These are phyloP conservation scores for Chaetodon trifasciatus DNA, from an alignment of 2,797 vertebrate genomes.

Conservation along the genomic window DNA sequence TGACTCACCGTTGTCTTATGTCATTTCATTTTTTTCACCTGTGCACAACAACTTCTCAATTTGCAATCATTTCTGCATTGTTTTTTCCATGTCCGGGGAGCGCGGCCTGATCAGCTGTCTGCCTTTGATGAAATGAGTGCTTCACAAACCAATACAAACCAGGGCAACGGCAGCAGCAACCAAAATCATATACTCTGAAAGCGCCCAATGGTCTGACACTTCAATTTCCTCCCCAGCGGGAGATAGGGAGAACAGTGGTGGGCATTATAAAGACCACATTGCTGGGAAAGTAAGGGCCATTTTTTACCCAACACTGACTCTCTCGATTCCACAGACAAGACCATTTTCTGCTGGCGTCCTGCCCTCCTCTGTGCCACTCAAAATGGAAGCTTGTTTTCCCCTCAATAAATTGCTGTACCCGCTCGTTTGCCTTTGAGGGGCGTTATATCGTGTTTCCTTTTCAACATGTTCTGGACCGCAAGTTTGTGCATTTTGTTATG, in stretches of 20 bases:
- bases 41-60: constrained; percentile 15
- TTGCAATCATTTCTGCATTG: constrained; percentile 42
- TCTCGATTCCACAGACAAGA: constrained; percentile 62
- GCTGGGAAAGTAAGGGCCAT: constrained; percentile 67
- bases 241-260: constrained; percentile 81
- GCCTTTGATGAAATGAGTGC: constrained; percentile 70
- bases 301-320: constrained; percentile 71
- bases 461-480: constrained; percentile 49
- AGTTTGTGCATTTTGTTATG: constrained; percentile 57
- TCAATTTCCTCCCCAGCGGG: constrained; percentile 82
- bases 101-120: constrained; percentile 56
- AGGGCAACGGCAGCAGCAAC: constrained; percentile 63
- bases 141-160: constrained; percentile 67
- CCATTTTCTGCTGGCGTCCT: constrained; percentile 71
- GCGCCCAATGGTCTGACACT: constrained; percentile 80
- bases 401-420: constrained; percentile 64
- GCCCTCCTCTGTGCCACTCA: constrained; percentile 60
- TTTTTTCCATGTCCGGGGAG: constrained; percentile 28
- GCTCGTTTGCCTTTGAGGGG: constrained; percentile 60
- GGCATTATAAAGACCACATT: constrained; percentile 74
- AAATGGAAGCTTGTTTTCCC: constrained; percentile 74
- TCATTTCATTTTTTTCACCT: constrained; percentile 16
- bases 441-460: constrained; percentile 58
- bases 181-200: constrained; percentile 77
- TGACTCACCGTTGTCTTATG: constrained; percentile 22